These are phyloP conservation scores for Ceratothoa steindachneri DNA, from an alignment of 2,888 invertebrate genomes.

Conservation along the genomic window DNA sequence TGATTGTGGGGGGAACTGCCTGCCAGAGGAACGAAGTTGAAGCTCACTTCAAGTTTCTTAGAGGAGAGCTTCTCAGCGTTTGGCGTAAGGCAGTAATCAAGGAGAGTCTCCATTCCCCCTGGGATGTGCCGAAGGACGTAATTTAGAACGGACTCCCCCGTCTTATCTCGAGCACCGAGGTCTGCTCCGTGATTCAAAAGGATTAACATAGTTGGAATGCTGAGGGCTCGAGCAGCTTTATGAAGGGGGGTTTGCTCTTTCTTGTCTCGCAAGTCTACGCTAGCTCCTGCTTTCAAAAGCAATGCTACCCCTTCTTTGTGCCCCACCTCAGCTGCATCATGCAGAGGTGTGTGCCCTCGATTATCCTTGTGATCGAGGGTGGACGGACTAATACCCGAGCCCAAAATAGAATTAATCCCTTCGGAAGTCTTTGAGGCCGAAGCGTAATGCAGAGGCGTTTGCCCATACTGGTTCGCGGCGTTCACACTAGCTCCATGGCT, in stretches of 20 bases:
- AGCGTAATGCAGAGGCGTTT: slow-evolving; percentile 47
- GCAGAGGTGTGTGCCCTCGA: slow-evolving; percentile 46
- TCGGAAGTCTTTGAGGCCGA: slow-evolving; percentile 36
- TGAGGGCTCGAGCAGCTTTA: slow-evolving; percentile 61
- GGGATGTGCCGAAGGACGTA: slow-evolving; percentile 59
- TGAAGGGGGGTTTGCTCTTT: slow-evolving; percentile 57
- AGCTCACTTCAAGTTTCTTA: slow-evolving; percentile 55
- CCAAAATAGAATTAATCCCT: slow-evolving; percentile 37
- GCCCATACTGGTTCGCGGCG: slow-evolving; percentile 46
- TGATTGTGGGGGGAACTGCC: slow-evolving; percentile 49
- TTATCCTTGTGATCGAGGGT: slow-evolving; percentile 43
- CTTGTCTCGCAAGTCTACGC: slow-evolving; percentile 55
- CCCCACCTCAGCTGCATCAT: slow-evolving; percentile 40
- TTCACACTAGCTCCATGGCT: slow-evolving; percentile 35
- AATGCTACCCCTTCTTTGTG: slow-evolving; percentile 25
- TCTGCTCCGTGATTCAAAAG: slow-evolving; percentile 57
- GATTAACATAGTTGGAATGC: slow-evolving; percentile 59
- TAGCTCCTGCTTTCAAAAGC: slow-evolving; percentile 56
- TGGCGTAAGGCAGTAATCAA: slow-evolving; percentile 58
- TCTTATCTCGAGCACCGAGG: slow-evolving; percentile 55
- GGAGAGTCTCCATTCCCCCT: slow-evolving; percentile 58
- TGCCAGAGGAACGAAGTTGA: slow-evolving; percentile 55
- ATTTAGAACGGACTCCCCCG: slow-evolving; percentile 57
- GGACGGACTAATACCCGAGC: slow-evolving; percentile 17
- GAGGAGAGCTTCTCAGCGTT: slow-evolving; percentile 57